phyloP scores from a whole-genome alignment of 53 echinoderm and acorn worm species.

The Luidia sarsii region DNA sequence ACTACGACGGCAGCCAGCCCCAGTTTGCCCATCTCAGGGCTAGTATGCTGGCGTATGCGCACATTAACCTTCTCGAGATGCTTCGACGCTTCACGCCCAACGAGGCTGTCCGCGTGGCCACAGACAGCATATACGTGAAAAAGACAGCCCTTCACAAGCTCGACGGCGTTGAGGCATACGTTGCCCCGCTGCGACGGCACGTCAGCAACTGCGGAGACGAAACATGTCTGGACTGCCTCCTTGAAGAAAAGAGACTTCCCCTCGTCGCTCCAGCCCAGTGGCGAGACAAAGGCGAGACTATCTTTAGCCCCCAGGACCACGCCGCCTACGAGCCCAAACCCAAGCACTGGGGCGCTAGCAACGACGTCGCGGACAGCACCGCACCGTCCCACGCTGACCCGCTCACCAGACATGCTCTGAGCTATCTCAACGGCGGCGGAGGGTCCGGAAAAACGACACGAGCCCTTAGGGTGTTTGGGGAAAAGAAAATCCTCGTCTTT shows the following conservation, averaged over 20 bases:
- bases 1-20: constrained; percentile 12
- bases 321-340: background rate
- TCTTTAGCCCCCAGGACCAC: constrained; percentile 1
- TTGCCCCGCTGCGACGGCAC: no score
- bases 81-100: background rate
- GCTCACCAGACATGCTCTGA: background rate
- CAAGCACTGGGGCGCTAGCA: background rate
- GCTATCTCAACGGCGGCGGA: constrained; percentile 11
- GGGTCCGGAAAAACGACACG: constrained; percentile 1
- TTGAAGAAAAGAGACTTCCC: background rate
- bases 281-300: background rate
- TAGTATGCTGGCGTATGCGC: no score
- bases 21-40: constrained; percentile 20
- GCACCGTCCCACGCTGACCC: background rate
- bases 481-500: no score
- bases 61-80: no score
- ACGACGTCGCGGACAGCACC: background rate
- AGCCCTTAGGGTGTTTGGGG: constrained; percentile 1
- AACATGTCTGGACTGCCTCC: background rate
- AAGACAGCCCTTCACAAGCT: background rate
- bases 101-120: constrained; percentile 15
- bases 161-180: background rate
- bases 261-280: constrained; percentile 9
- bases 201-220: background rate
- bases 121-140: background rate